Evolutionary conservation across 2,888 invertebrate genomes (phyloP).

Genomic region (Cephus pygmeus): DNA sequence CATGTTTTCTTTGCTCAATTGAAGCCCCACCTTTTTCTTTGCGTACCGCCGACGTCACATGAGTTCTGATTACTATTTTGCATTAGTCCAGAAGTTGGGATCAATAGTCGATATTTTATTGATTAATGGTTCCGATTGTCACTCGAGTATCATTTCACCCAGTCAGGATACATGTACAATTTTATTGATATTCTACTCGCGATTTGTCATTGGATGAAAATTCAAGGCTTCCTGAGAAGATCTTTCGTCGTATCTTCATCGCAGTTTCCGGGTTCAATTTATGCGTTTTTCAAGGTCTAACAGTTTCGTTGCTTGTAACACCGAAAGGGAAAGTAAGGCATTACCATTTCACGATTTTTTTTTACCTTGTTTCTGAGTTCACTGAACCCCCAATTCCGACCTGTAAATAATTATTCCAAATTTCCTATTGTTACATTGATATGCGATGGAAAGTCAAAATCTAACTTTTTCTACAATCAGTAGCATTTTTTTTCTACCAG

Average conservation of each 20-base stretch:
- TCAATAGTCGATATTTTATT: not conserved
- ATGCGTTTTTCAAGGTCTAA: not conserved
- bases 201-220: not conserved
- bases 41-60: not conserved
- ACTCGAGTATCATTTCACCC: not conserved
- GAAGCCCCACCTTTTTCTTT: not conserved
- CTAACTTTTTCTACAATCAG: not conserved
- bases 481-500: not conserved
- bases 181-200: not conserved
- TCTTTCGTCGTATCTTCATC: not conserved
- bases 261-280: not conserved
- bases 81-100: not conserved
- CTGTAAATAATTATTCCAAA: not conserved
- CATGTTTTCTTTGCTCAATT: conserved; percentile 6
- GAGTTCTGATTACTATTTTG: not conserved
- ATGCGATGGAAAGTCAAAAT: not conserved
- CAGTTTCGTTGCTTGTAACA: not conserved
- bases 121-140: not conserved
- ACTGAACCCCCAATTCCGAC: not conserved
- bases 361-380: not conserved
- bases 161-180: not conserved
- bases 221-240: not conserved
- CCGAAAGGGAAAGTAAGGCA: not conserved
- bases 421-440: not conserved
- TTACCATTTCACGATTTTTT: not conserved